Evolutionary conservation across 2,797 vertebrate species (phyloP).

Genomic region (Myiotriccus ornatus): DNA sequence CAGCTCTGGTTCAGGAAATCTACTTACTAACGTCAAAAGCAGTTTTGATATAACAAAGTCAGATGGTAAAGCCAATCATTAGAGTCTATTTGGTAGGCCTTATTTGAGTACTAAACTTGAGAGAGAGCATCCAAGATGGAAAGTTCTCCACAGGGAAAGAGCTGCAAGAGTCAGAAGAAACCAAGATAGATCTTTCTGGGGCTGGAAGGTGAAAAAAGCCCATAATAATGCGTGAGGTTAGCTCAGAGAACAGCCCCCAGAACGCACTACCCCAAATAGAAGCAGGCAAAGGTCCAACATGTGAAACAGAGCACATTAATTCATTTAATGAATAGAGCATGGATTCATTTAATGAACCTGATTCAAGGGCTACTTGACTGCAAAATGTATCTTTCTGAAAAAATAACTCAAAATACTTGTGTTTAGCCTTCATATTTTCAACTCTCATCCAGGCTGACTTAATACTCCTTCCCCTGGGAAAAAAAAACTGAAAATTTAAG

Average conservation of each 20-base stretch:
- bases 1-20: background rate
- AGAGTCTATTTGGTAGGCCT: background rate
- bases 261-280: background rate
- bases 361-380: background rate
- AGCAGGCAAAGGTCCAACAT: background rate
- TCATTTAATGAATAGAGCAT: background rate
- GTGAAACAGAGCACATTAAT: background rate
- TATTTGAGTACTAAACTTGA: background rate
- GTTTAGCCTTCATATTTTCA: background rate
- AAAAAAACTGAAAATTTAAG: background rate
- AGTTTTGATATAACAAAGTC: background rate
- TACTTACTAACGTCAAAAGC: background rate
- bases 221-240: fast-evolving
- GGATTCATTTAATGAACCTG: background rate
- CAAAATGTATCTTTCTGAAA: background rate
- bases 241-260: background rate
- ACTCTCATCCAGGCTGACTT: background rate
- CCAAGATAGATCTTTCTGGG: background rate
- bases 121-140: background rate
- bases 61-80: background rate
- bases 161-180: background rate
- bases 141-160: background rate
- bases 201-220: background rate
- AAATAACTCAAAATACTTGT: background rate
- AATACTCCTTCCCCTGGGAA: background rate